Percentiles rank a stretch among this genome's conserved stretches.
These are phyloP conservation scores for Ptiloglossa arizonensis DNA, from an alignment of 1,140 invertebrate genomes.

Conservation along the genomic window DNA sequence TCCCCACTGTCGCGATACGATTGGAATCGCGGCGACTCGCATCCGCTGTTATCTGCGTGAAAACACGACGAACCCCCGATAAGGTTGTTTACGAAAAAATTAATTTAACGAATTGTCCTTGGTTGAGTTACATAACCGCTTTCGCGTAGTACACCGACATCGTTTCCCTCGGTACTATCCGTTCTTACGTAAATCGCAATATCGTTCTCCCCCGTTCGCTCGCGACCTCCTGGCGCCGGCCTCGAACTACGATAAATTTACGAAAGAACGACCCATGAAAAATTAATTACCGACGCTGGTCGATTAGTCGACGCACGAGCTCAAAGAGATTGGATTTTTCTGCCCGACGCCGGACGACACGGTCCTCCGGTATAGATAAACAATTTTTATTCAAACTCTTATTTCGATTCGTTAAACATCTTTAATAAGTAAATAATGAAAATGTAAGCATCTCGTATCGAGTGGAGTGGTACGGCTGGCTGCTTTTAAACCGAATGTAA, in stretches of 20 bases:
- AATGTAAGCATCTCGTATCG: no score
- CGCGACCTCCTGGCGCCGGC: not conserved
- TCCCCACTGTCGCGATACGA: no score
- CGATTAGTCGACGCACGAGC: not conserved
- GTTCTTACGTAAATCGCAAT: constrained; percentile 29
- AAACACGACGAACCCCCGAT: constrained; percentile 11
- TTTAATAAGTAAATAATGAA: no score
- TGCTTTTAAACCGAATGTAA: no score
- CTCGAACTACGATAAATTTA: not conserved
- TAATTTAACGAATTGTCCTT: constrained; percentile 38
- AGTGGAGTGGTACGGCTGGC: no score
- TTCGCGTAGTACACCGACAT: constrained; percentile 28
- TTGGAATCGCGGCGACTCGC: no score
- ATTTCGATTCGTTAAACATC: no score
- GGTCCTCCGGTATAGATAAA: no score
- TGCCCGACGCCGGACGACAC: no score
- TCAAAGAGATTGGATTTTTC: no score
- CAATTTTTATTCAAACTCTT: no score
- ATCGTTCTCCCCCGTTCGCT: constrained; percentile 1
- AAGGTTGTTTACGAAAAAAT: constrained; percentile 22
- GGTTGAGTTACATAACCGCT: constrained; percentile 23
- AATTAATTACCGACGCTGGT: no score
- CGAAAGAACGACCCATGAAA: not conserved
- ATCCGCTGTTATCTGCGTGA: constrained; percentile 9
- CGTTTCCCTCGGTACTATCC: constrained; percentile 13